These are phyloP conservation scores for Engraulis encrasicolus DNA, from an alignment of 2,113 vertebrate species.

Conservation along the genomic window DNA sequence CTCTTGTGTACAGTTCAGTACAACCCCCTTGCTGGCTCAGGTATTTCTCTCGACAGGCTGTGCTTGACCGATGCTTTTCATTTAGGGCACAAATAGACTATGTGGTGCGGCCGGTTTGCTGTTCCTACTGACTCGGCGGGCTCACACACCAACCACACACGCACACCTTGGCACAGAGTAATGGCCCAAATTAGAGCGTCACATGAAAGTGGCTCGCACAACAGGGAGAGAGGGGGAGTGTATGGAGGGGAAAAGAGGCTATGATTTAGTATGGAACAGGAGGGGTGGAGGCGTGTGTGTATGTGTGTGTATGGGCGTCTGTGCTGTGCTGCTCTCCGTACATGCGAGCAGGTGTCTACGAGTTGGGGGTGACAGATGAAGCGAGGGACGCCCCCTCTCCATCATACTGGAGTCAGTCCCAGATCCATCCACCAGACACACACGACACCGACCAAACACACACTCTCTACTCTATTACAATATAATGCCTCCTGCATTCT, in stretches of 20 bases:
- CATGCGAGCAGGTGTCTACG: constrained; percentile 32
- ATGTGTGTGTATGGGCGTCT: not conserved
- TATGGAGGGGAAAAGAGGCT: not conserved
- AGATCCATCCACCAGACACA: not conserved
- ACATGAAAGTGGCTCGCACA: constrained; percentile 29
- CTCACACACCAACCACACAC: not conserved
- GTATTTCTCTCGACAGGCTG: not conserved
- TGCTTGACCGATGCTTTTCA: constrained; percentile 26
- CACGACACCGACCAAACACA: not conserved
- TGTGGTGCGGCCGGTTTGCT: not conserved
- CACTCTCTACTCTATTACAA: not conserved
- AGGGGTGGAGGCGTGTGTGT: not conserved
- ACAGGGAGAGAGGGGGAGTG: constrained; percentile 21
- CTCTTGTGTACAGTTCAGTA: not conserved
- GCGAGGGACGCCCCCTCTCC: constrained; percentile 12
- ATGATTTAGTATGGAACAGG: constrained; percentile 32
- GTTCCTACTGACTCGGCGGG: not conserved
- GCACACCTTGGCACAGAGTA: not conserved
- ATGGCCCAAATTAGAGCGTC: constrained; percentile 44
- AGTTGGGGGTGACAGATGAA: constrained; percentile 44
- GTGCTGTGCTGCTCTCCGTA: constrained; percentile 6
- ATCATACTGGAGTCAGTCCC: not conserved
- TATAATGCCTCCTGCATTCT: constrained; percentile 4
- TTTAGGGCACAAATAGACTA: constrained; percentile 37
- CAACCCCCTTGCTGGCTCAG: not conserved